Evolutionary conservation across 2,888 invertebrate species (phyloP), one percentile per base, ranked within the genome.

Genomic region (Thereva nobilitata): DNA sequence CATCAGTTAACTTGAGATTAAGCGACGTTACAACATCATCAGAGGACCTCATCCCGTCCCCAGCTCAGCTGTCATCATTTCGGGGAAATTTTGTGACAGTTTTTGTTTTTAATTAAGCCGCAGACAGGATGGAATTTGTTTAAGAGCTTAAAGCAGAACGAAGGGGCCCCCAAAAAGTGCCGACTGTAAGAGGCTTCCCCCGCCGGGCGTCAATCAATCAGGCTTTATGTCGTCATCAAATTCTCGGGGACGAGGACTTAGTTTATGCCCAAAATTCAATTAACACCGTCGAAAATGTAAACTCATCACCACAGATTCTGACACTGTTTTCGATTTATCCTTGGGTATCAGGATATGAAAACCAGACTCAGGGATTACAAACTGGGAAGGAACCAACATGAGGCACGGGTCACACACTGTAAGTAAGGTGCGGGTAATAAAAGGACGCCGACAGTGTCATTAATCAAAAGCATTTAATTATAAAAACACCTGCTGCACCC

Each of bases 51-150:
- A 2, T 23, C 23, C 23, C 23, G 23, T n/a, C 23, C 23, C 23
- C 23, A 23, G 23, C 23, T 23, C 23, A 23, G 23, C 23, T 23
- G 23, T 23, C 23, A 23, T 23, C 23, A 23, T 23, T 23, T 23
- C 23, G 23, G 23, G 23, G 23, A 23, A 23, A 23, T 23, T 59
- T 47, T 59, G 57, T 59, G 57, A 59, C 57, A 59, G 47, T 59
- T 59, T 59, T 59, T 59, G 57, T 45, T 59, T 59, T 59, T 59
- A 59, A 59, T 59, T 59, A 59, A 59, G 57, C 35, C 57, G 47
- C 47, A 37, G 47, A 59, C 57, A 59, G 57, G 47, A 12, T 59
- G 57, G 57, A 59, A 59, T 59, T 59, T 59, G 47, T 47, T 59
- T 59, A 59, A 59, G 38, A 47, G 57, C 45, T 59, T 59, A 59